Evolutionary conservation across 2,113 vertebrate genomes (phyloP).

Genomic region (Ochotona princeps): DNA sequence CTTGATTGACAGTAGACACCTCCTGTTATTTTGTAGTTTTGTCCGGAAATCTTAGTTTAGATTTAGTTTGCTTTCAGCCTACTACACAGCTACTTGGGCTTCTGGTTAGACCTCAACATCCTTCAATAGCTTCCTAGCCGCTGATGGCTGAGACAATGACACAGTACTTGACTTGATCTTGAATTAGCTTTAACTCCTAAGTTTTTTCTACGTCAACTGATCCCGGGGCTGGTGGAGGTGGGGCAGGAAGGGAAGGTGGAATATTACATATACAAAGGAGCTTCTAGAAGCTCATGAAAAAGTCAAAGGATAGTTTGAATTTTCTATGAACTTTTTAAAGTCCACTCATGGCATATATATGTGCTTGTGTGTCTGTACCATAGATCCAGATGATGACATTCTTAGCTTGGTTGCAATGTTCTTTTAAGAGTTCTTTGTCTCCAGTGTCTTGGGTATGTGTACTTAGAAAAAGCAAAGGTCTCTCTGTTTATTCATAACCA

Average conservation of each 20-base stretch:
- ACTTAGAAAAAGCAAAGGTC: not conserved
- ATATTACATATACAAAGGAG: not conserved
- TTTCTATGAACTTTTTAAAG: too few species aligned
- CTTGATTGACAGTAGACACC: not conserved
- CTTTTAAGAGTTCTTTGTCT: not conserved
- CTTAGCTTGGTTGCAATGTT: slow-evolving; percentile 16
- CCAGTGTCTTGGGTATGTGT: not conserved
- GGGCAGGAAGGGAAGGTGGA: not conserved
- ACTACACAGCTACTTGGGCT: not conserved
- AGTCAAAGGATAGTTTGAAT: too few species aligned
- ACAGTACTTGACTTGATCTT: not conserved
- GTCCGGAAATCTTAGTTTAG: not conserved
- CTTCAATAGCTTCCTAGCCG: not conserved
- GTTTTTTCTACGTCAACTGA: not conserved
- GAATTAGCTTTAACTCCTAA: not conserved
- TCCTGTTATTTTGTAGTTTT: not conserved
- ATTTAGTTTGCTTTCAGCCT: not conserved
- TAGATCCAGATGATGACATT: not conserved
- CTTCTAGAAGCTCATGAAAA: too few species aligned
- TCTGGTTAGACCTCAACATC: not conserved
- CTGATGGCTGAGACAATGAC: not conserved
- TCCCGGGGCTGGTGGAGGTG: not conserved
- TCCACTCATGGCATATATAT: too few species aligned
- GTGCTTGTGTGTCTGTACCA: too few species aligned
- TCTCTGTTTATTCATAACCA: not conserved